Percentiles rank a stretch among this genome's conserved stretches.
Evolutionary conservation across 2,888 invertebrate genomes (phyloP).

Genomic region (Nemurella pictetii): DNA sequence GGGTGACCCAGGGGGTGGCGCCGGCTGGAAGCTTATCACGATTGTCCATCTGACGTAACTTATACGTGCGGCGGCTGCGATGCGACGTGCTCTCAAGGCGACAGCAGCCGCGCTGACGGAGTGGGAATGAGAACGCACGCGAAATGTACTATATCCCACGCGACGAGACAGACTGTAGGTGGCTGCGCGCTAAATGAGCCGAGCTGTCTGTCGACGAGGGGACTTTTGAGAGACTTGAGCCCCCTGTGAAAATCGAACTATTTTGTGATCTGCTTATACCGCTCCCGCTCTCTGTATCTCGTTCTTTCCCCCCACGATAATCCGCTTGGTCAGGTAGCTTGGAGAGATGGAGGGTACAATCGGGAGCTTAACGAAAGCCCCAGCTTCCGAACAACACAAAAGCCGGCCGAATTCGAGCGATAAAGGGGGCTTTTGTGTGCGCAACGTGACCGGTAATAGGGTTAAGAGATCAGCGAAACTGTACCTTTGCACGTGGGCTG

Average conservation of each 20-base stretch:
- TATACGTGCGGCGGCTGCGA: neutral
- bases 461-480: neutral
- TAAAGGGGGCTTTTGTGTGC: neutral
- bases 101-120: neutral
- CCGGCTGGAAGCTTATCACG: neutral
- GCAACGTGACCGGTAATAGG: neutral
- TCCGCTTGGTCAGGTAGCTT: neutral
- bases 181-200: neutral
- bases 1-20: neutral
- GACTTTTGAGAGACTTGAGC: neutral
- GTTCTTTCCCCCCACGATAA: neutral
- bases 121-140: neutral
- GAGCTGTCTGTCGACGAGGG: neutral
- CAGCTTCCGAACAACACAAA: neutral
- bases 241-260: neutral
- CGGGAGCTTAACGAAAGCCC: neutral
- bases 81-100: neutral
- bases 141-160: neutral
- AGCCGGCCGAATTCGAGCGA: neutral
- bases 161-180: neutral
- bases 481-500: neutral
- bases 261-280: neutral
- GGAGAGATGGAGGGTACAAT: neutral
- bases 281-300: neutral
- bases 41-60: neutral